These are phyloP conservation scores for Coleophora deauratella DNA, from an alignment of 2,888 invertebrate species.

Conservation along the genomic window DNA sequence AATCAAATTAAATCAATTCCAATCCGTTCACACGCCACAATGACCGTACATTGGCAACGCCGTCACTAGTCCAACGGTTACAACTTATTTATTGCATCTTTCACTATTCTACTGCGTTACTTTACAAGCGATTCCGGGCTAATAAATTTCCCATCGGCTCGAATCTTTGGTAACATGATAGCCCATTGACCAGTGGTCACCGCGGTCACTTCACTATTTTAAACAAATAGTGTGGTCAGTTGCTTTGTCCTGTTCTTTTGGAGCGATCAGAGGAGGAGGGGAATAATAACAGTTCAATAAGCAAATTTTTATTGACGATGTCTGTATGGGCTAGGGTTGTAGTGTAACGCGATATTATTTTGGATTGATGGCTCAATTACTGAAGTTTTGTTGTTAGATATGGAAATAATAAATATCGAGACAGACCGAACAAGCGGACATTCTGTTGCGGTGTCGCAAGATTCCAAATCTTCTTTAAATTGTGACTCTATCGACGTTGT, in stretches of 20 bases:
- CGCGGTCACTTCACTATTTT: slow-evolving; percentile 16
- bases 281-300: slow-evolving; percentile 24
- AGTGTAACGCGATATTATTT: slow-evolving; percentile 57
- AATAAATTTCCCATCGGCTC: slow-evolving; percentile 57
- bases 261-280: slow-evolving; percentile 20
- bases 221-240: slow-evolving; percentile 24
- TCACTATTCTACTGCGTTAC: slow-evolving; percentile 45
- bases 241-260: slow-evolving; percentile 21
- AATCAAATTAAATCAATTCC: slow-evolving; percentile 34
- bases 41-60: slow-evolving; percentile 34
- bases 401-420: slow-evolving; percentile 57
- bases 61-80: slow-evolving; percentile 30
- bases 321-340: slow-evolving; percentile 45
- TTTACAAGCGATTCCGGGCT: slow-evolving; percentile 35
- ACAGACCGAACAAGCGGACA: no score
- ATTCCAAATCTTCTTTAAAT: no score
- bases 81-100: slow-evolving; percentile 25
- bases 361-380: slow-evolving; percentile 65
- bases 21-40: slow-evolving; percentile 50
- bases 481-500: no score
- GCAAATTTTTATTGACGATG: slow-evolving; percentile 24
- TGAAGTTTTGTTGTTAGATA: slow-evolving; percentile 42
- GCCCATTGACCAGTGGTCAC: slow-evolving; percentile 61
- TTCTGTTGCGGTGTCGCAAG: no score
- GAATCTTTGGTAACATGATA: slow-evolving; percentile 51